A percentile compares a stretch with the other conserved stretches of the same genome.
phyloP scores from a whole-genome alignment of 1,140 invertebrate genomes.

The Cydia splendana region DNA sequence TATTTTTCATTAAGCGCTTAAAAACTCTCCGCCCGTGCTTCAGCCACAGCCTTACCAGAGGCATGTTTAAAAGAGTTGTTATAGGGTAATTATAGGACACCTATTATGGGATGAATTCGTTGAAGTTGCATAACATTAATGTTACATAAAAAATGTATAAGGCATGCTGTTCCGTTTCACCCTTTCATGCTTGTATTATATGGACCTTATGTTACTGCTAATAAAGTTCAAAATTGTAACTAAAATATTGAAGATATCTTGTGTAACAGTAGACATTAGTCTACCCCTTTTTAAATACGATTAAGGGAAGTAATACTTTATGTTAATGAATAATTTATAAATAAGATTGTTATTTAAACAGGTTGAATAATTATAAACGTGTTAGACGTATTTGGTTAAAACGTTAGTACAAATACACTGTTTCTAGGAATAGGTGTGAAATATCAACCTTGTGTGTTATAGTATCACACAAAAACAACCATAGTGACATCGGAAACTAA shows the following conservation, averaged over 20 bases:
- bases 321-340: not conserved
- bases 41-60: not conserved
- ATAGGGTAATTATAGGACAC: slow-evolving; percentile 12
- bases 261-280: slow-evolving; percentile 1
- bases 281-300: not conserved
- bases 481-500: too few relatives aligned
- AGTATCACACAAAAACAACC: too few relatives aligned
- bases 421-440: not conserved
- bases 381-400: not conserved
- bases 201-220: not conserved
- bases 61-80: slow-evolving; percentile 18
- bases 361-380: slow-evolving; percentile 10
- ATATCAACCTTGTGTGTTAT: not conserved
- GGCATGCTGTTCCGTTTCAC: not conserved
- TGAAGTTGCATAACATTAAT: slow-evolving; percentile 14
- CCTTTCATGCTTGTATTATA: not conserved
- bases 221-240: not conserved
- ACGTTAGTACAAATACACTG: not conserved
- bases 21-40: not conserved
- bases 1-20: too few relatives aligned
- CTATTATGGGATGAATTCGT: slow-evolving; percentile 20
- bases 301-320: not conserved
- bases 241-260: not conserved
- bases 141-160: not conserved
- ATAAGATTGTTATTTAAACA: not conserved